Conservation (phyloP, 2,888 invertebrate species). For the Thereva nobilitata region DNA sequence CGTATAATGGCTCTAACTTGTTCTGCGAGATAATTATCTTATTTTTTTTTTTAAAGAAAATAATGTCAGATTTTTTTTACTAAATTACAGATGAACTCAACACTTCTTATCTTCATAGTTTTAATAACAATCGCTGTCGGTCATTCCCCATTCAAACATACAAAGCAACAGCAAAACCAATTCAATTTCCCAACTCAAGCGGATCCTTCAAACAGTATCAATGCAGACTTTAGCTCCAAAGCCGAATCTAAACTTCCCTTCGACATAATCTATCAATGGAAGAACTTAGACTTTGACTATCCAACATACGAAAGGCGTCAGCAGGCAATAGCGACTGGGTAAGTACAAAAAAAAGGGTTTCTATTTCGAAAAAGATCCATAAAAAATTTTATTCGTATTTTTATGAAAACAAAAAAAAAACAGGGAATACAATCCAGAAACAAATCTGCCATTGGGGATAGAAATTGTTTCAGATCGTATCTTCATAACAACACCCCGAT, state of each 20-base stretch:
- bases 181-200: no score
- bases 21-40: no score
- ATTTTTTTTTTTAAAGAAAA: no score
- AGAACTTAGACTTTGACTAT: slow-evolving; percentile 73
- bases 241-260: slow-evolving; percentile 39
- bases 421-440: slow-evolving; percentile 69
- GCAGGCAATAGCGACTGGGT: slow-evolving; percentile 65
- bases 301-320: slow-evolving; percentile 63
- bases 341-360: slow-evolving; percentile 42
- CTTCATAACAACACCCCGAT: slow-evolving; percentile 76
- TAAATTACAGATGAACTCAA: no score
- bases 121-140: no score
- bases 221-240: no score
- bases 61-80: no score
- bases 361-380: background rate
- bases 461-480: slow-evolving; percentile 71
- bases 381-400: background rate
- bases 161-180: no score
- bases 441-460: slow-evolving; percentile 75
- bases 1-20: no score
- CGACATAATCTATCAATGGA: slow-evolving; percentile 72
- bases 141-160: no score
- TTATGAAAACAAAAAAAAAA: background rate
- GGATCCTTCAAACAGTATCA: no score
- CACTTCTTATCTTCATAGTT: no score